phyloP scores from a whole-genome alignment of 1,140 invertebrate genomes.

The Drosophila baimaii region DNA sequence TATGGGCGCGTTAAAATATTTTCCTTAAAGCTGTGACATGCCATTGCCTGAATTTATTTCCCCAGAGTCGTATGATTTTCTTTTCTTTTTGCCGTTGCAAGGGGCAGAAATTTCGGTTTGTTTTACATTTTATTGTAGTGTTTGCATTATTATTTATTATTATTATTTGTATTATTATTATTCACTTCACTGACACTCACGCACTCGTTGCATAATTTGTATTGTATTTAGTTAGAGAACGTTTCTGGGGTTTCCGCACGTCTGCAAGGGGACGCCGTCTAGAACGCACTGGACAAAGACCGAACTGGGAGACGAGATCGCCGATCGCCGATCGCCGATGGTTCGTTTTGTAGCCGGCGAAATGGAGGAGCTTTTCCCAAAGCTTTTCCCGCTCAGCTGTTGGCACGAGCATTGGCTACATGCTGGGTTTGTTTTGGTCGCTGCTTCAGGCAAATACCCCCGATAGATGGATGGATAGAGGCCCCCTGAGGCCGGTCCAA shows the following conservation, averaged over 20 bases:
- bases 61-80: constrained; percentile 36
- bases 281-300: constrained; percentile 66
- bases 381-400: constrained; percentile 74
- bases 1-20: constrained; percentile 60
- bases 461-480: not conserved
- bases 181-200: constrained; percentile 42
- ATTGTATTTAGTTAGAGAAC: constrained; percentile 1
- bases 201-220: constrained; percentile 49
- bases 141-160: not conserved
- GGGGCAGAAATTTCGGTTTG: constrained; percentile 46
- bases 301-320: constrained; percentile 36
- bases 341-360: constrained; percentile 49
- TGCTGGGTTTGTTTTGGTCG: constrained; percentile 73
- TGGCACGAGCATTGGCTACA: constrained; percentile 50
- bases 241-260: constrained; percentile 41
- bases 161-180: not conserved
- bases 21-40: constrained; percentile 50
- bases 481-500: constrained; percentile 37
- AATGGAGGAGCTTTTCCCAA: constrained; percentile 47
- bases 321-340: constrained; percentile 31
- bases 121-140: constrained; percentile 5
- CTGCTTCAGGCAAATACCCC: constrained; percentile 3
- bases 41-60: constrained; percentile 65
- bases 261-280: constrained; percentile 63
- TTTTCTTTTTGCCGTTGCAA: constrained; percentile 5